Conservation (phyloP, 2,797 vertebrate species). For the Argentina silus region DNA sequence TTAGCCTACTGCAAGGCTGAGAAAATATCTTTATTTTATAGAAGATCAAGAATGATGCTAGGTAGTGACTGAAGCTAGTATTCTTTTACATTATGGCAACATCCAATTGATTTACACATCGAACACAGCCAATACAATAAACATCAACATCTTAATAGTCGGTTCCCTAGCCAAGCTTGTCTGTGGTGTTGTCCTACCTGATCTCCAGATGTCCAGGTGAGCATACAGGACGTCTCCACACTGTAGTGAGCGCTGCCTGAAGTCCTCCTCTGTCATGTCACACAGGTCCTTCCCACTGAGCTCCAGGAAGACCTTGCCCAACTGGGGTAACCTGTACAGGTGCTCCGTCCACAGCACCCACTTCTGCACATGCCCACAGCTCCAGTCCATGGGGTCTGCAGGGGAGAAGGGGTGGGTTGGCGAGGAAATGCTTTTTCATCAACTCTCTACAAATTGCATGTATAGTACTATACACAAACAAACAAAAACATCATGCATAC, state of each 20-base stretch:
- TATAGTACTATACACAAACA: no score
- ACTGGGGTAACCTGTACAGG: constrained; percentile 88
- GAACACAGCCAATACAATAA: no score
- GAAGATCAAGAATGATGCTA: no score
- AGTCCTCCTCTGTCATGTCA: constrained; percentile 89
- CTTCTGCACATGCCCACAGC: constrained; percentile 89
- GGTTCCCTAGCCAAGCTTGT: no score
- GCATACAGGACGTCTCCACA: constrained; percentile 89
- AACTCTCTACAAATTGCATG: neutral
- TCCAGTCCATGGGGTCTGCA: constrained; percentile 90
- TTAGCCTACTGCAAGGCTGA: no score
- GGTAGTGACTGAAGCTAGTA: no score
- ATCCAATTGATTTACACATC: no score
- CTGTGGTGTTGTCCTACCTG: constrained; percentile 72
- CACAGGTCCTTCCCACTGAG: constrained; percentile 89
- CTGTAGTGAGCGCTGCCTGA: constrained; percentile 84
- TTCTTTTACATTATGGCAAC: no score
- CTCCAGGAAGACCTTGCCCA: constrained; percentile 87
- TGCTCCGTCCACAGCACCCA: constrained; percentile 97
- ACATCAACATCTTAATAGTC: no score
- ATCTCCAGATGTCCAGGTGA: constrained; percentile 97
- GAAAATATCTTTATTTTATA: no score
- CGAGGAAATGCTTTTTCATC: neutral
- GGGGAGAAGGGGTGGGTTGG: neutral
- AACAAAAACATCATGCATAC: no score